phyloP scores from a whole-genome alignment of 2,888 invertebrate species.

The Prosopocoilus inquinatus region DNA sequence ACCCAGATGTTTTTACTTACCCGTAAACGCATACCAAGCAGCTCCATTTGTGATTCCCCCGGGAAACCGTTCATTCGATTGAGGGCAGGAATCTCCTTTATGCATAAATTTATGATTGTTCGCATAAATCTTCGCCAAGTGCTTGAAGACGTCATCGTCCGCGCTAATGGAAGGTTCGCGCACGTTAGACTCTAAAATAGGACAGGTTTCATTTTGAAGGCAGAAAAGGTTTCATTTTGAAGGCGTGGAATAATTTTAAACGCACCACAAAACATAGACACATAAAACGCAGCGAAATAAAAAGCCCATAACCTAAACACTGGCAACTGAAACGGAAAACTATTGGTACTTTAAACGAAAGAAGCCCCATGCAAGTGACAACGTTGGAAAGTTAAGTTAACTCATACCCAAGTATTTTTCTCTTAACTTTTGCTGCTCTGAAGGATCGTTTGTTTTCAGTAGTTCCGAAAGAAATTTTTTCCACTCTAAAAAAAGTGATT shows the following conservation, averaged over 20 bases:
- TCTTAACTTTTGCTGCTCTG: conserved; percentile 22
- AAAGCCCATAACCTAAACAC: background rate
- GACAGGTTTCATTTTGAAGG: background rate
- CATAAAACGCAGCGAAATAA: too few relatives aligned
- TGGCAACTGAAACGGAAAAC: background rate
- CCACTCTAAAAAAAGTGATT: conserved; percentile 28
- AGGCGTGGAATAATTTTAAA: too few relatives aligned
- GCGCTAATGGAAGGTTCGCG: conserved; percentile 54
- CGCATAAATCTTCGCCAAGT: conserved; percentile 13
- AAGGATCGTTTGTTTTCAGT: conserved; percentile 18
- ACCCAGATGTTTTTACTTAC: conserved; percentile 42
- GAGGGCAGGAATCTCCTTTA: conserved; percentile 51
- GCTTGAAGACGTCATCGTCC: conserved; percentile 64
- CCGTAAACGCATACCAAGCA: conserved; percentile 59
- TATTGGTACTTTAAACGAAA: conserved; percentile 1
- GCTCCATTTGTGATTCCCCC: conserved; percentile 69
- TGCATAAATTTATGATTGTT: conserved; percentile 59
- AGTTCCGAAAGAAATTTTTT: conserved; percentile 27
- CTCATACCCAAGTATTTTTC: conserved; percentile 30
- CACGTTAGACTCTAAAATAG: conserved; percentile 27
- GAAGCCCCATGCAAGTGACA: background rate
- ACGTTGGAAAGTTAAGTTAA: background rate
- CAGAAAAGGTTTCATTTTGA: too few relatives aligned
- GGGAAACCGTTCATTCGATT: conserved; percentile 42
- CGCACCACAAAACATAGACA: too few relatives aligned